Base-by-base conservation (phyloP, 2,113 vertebrate species). In the Collichthys lucidus region DNA sequence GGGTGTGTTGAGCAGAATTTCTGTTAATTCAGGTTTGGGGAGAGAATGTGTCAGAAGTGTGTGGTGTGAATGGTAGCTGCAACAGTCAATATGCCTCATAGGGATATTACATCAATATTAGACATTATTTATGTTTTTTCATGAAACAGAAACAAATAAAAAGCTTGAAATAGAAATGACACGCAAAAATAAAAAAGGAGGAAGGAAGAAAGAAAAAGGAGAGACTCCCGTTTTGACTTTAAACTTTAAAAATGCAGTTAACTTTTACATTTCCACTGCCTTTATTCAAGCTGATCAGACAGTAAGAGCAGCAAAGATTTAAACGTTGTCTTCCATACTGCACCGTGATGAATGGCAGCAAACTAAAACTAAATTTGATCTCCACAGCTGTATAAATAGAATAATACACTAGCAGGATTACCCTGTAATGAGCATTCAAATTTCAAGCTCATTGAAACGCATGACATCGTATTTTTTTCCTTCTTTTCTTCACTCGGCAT, bases 241-340 rank as follows among this genome's bases (percentile, higher is more conserved):
- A 66, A 19, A 16, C 4, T 26, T 26, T 26, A 26, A 26, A 26
- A 31, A 20, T 19, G 63, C 5, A 56, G 46, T 56, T 31, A 56
- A 66, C 63, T 4, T 67, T 31, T 46, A 31, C 22, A 67, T 59
- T 5, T 67, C 12, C 17, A 26, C n/a, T 40, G 35, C n/a, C 49
- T 75, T 75, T 64, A 31, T 64, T 65, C 17, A 46, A 65, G 49
- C 49, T 56, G 74, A 46, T 56, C 16, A 56, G 31, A 55, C 16
- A 59, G 29, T 61, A 52, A 60, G 20, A 11, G 65, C 4, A 17
- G 16, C 40, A 76, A 42, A 20, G 3, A 49, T 64, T 44, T 29
- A 64, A 64, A 64, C 29, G 17, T n/a, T 11, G 16, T 50, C n/a
- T 42, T 55, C 19, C 35, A 46, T 55, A 79, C 22, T 46, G 67